Conservation (phyloP, 2,888 invertebrate genomes). For the Ophioninae sp. region DNA sequence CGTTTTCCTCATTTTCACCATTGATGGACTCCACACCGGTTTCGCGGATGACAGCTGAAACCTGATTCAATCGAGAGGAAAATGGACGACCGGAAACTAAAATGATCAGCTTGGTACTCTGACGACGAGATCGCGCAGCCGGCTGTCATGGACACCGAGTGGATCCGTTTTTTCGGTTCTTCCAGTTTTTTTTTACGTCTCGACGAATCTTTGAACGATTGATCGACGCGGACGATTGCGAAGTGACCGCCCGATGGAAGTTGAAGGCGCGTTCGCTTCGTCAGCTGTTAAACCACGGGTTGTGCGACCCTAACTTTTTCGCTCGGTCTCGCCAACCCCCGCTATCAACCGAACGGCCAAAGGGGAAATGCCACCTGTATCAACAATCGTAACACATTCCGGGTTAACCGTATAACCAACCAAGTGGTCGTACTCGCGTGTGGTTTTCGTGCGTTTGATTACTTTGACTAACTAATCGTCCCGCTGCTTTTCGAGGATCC, state of each 20-base stretch:
- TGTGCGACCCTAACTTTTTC: not conserved
- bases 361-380: slow-evolving; percentile 25
- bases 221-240: too few relatives aligned
- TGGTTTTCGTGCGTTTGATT: slow-evolving; percentile 49
- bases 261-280: not conserved
- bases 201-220: too few relatives aligned
- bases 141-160: too few relatives aligned
- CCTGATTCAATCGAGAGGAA: too few relatives aligned
- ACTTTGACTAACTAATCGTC: slow-evolving; percentile 35
- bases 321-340: not conserved
- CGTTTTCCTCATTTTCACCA: too few relatives aligned
- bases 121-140: too few relatives aligned
- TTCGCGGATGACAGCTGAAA: too few relatives aligned
- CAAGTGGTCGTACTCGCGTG: slow-evolving; percentile 2
- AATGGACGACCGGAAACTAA: too few relatives aligned
- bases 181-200: too few relatives aligned
- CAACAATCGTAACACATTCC: slow-evolving; percentile 23
- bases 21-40: too few relatives aligned
- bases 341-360: not conserved
- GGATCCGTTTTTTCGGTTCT: too few relatives aligned
- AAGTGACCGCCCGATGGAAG: not conserved
- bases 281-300: slow-evolving; percentile 15
- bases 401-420: slow-evolving; percentile 2
- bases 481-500: slow-evolving; percentile 11
- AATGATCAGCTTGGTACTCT: too few relatives aligned